phyloP scores from a whole-genome alignment of 2,113 vertebrate species.

The Barnardius zonarius region DNA sequence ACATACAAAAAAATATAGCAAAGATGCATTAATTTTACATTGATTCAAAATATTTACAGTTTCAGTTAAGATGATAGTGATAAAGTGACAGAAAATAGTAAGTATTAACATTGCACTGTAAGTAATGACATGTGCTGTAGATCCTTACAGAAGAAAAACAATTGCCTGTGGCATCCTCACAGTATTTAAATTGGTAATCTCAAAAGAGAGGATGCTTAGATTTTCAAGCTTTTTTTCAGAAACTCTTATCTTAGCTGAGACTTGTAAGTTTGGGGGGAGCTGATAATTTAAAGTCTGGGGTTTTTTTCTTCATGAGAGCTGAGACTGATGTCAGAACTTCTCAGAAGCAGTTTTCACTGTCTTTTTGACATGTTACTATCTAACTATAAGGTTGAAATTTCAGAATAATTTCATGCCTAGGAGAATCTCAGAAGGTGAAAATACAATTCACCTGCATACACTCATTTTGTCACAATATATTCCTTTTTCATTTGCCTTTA shows the following conservation, averaged over 20 bases:
- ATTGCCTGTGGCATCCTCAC: constrained; percentile 32
- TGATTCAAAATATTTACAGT: constrained; percentile 65
- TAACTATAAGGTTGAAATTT: constrained; percentile 51
- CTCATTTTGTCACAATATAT: background rate
- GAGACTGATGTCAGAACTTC: constrained; percentile 16
- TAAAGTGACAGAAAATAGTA: constrained; percentile 41
- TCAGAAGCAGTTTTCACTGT: background rate
- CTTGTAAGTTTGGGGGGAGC: constrained; percentile 8
- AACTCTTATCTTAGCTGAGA: constrained; percentile 34
- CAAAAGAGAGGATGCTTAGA: constrained; percentile 38
- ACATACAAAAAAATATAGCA: constrained; percentile 17
- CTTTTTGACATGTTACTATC: constrained; percentile 32
- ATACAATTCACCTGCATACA: constrained; percentile 7
- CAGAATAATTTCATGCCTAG: constrained; percentile 39
- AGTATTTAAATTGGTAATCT: constrained; percentile 58
- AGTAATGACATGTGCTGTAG: constrained; percentile 42
- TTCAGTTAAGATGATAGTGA: background rate
- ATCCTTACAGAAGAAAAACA: background rate
- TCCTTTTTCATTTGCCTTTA: background rate
- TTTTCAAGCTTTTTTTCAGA: constrained; percentile 44
- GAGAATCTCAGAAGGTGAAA: constrained; percentile 22
- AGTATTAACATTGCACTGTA: constrained; percentile 43
- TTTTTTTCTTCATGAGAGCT: background rate
- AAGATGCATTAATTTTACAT: constrained; percentile 56
- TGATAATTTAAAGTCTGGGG: constrained; percentile 23